Evolutionary conservation across 2,113 vertebrate genomes (phyloP).

Genomic region (Vombatus ursinus): DNA sequence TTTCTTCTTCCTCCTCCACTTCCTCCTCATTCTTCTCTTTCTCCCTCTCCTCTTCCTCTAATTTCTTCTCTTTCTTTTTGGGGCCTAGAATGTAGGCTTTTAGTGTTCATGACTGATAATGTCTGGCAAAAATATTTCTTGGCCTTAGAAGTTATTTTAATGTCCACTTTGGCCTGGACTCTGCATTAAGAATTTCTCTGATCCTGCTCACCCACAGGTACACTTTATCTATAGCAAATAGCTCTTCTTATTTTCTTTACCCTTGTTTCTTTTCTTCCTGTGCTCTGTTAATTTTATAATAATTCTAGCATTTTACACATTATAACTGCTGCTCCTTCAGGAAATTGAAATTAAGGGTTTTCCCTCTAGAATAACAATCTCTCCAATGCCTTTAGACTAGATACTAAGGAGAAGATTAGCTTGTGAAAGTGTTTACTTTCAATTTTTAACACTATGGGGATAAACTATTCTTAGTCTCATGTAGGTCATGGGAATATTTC

Average conservation of each 20-base stretch:
- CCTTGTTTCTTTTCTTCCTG: constrained; percentile 15
- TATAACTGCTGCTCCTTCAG: not conserved
- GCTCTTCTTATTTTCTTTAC: not conserved
- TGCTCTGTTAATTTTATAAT: constrained; percentile 11
- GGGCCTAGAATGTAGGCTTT: not conserved
- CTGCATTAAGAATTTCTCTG: not conserved
- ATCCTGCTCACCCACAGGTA: not conserved
- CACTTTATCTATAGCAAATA: not conserved
- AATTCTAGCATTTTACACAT: constrained; percentile 15
- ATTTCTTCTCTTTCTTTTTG: not conserved
- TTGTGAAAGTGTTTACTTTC: not conserved
- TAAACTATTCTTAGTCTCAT: not conserved
- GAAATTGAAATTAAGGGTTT: not conserved
- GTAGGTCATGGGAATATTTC: not conserved
- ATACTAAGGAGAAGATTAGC: not conserved
- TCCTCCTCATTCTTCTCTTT: not conserved
- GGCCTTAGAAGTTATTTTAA: not conserved
- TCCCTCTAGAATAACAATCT: not conserved
- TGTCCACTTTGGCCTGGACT: not conserved
- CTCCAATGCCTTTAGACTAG: not conserved
- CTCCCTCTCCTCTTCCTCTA: not conserved
- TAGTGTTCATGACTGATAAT: not conserved
- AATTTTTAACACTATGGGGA: not conserved
- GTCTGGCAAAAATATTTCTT: not conserved
- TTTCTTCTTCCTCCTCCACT: too few species aligned